Evolutionary conservation across 2,888 invertebrate genomes (phyloP), one percentile per base, ranked within the genome.

Genomic region (Lithophane ornitopus): DNA sequence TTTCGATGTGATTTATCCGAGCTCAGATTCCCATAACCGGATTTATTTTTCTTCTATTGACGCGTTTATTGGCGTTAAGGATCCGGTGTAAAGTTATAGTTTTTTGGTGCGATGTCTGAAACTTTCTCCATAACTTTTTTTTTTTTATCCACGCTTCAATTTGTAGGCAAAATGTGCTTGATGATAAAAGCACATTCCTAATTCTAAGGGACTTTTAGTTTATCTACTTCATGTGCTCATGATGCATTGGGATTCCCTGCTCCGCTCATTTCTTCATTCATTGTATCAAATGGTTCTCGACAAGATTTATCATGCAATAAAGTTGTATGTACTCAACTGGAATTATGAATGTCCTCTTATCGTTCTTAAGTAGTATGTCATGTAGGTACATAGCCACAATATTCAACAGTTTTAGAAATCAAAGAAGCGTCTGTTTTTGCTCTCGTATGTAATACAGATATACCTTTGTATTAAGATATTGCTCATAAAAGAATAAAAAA

Each of bases 1-100:
- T 95, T 95, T 93, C 93, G 92, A 92, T 94, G 95, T 95, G 95
- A 95, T 94, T 95, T 94, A 94, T 93, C 93, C 90, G 88, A 89
- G 89, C 89, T 92, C 90, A 89, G 93, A 92, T 96, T 96, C 96
- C 95, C 96, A 96, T 95, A 95, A 94, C 94, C 92, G 91, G 93
- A 93, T 94, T 94, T 94, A 92, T 91, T 93, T 93, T 91, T 83
- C 91, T 85, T 92, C 90, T 91, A 91, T 91, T 90, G 91, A 90
- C 74, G 80, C 89, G 80, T 90, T 90, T 91, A 89, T 90, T 91
- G 86, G 88, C 89, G 89, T 90, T 90, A 65, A 85, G 70, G 78
- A 78, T 76, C 78, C 41, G 52, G 76, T 86, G 67, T 79, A 56
- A 75, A 72, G 69, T 78, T 78, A 78, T 70, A 59, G 61, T 72